Evolutionary conservation across 2,113 vertebrate species (phyloP).

Genomic region (Balaeniceps rex): DNA sequence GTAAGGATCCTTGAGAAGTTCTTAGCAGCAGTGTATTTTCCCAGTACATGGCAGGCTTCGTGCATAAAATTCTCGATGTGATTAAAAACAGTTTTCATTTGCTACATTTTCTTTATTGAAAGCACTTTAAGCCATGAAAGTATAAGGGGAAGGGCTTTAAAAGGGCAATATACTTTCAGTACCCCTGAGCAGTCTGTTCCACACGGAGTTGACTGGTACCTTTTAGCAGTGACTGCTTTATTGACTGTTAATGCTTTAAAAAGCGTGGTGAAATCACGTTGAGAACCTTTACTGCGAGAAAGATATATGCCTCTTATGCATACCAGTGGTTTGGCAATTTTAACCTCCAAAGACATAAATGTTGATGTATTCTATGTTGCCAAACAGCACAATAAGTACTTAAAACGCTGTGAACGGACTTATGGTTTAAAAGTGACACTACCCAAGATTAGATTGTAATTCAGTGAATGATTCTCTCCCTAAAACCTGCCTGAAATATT

Average conservation of each 20-base stretch:
- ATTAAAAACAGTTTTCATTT: slow-evolving; percentile 2
- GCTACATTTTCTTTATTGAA: neutral
- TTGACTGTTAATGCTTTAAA: slow-evolving; percentile 56
- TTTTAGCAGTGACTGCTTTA: slow-evolving; percentile 41
- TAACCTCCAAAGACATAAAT: slow-evolving; percentile 34
- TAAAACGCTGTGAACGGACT: slow-evolving; percentile 49
- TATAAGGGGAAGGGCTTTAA: neutral
- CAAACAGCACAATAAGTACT: slow-evolving; percentile 23
- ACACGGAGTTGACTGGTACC: neutral
- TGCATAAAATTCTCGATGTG: neutral
- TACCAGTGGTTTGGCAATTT: slow-evolving; percentile 32
- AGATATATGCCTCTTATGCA: neutral
- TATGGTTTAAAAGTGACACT: slow-evolving; percentile 45
- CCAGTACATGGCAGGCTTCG: neutral
- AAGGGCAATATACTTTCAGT: neutral
- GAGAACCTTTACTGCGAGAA: slow-evolving; percentile 4
- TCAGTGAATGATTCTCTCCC: slow-evolving; percentile 24
- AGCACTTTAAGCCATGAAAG: neutral
- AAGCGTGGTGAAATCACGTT: slow-evolving; percentile 25
- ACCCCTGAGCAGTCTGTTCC: neutral
- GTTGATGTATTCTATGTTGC: slow-evolving; percentile 37
- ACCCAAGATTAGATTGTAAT: slow-evolving; percentile 57
- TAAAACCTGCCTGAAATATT: slow-evolving; percentile 11
- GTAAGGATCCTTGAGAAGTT: slow-evolving; percentile 1
- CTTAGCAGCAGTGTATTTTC: neutral